Conservation (phyloP, 2,797 vertebrate species). For the Gobio occitaniae region DNA sequence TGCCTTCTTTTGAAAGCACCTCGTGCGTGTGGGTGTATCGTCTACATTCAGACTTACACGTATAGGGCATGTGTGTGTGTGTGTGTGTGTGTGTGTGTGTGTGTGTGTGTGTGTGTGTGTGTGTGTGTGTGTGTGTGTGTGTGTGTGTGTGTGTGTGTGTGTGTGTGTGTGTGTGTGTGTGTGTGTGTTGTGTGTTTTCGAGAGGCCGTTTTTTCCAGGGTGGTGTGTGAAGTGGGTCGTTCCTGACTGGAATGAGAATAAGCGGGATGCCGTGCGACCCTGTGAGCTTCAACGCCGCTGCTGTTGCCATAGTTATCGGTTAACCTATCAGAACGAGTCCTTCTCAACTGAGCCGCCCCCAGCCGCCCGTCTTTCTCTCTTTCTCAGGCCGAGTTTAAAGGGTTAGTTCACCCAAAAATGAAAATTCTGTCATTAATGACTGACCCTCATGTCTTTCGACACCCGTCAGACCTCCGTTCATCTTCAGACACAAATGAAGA, state of each 20-base stretch:
- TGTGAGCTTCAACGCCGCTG: slow-evolving; percentile 61
- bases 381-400: background rate
- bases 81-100: slow-evolving; percentile 61
- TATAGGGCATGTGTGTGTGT: slow-evolving; percentile 52
- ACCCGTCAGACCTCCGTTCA: too few species aligned
- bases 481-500: too few species aligned
- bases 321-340: slow-evolving; percentile 72
- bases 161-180: slow-evolving; percentile 61
- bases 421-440: too few species aligned
- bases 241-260: slow-evolving; percentile 83
- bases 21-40: background rate
- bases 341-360: slow-evolving; percentile 67
- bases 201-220: slow-evolving; percentile 70
- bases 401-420: too few species aligned
- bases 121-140: slow-evolving; percentile 61
- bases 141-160: slow-evolving; percentile 61
- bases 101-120: slow-evolving; percentile 61
- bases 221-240: slow-evolving; percentile 79
- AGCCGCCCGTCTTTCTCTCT: slow-evolving; percentile 58
- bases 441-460: too few species aligned
- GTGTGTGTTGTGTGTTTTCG: slow-evolving; percentile 57
- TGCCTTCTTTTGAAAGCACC: background rate
- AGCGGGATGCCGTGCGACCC: slow-evolving; percentile 45
- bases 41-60: slow-evolving; percentile 7
- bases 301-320: slow-evolving; percentile 82